Evolutionary conservation across 2,113 vertebrate species (phyloP).

Genomic region (Epinephelus lanceolatus): DNA sequence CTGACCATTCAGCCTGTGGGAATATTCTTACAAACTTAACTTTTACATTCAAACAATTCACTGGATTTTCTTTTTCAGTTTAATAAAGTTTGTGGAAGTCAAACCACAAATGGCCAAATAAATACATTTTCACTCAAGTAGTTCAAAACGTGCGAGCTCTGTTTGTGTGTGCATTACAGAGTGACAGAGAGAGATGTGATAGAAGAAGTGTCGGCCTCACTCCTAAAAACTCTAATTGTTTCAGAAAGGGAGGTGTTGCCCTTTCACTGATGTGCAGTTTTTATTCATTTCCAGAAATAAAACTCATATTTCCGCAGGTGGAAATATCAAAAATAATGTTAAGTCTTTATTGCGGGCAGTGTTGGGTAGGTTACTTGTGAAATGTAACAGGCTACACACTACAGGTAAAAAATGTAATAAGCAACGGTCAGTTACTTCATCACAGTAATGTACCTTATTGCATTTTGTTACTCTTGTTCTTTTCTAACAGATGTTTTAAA

Average conservation of each 20-base stretch:
- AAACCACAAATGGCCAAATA: conserved; percentile 28
- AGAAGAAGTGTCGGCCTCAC: neutral
- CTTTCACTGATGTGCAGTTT: neutral
- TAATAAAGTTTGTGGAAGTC: neutral
- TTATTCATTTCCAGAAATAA: neutral
- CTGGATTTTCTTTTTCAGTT: neutral
- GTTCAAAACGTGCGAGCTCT: neutral
- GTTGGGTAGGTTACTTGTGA: no score
- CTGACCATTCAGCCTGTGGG: neutral
- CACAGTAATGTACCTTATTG: no score
- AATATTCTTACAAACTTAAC: neutral
- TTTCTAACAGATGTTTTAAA: no score
- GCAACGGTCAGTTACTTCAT: no score
- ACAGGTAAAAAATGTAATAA: no score
- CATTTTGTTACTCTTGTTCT: no score
- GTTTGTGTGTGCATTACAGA: neutral
- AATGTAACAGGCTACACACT: no score
- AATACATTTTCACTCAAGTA: conserved; percentile 15
- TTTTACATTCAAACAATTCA: conserved; percentile 4
- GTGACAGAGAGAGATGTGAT: neutral
- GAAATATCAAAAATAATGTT: neutral
- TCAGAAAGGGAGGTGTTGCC: neutral
- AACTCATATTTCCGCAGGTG: neutral
- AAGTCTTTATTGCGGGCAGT: neutral
- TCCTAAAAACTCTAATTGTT: neutral